A percentile compares a stretch with the other conserved stretches of the same genome.
These are phyloP conservation scores for Tadarida brasiliensis DNA, from an alignment of 2,797 vertebrate genomes.

Conservation along the genomic window DNA sequence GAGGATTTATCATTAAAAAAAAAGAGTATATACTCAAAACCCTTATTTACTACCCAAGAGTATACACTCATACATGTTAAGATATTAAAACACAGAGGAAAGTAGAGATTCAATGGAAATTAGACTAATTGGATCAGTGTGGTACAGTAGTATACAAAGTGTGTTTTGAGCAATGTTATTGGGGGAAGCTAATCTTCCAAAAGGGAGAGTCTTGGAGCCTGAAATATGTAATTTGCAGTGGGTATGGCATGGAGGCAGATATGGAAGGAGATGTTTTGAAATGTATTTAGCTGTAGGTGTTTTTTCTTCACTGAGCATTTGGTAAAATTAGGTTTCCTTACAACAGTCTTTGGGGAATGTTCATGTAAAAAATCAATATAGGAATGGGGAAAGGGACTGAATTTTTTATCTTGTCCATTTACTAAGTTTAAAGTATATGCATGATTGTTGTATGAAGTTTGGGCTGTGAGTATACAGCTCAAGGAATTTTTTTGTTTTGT, in stretches of 20 bases:
- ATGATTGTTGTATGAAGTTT: not conserved
- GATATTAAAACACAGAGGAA: not conserved
- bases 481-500: not conserved
- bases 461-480: not conserved
- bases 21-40: not conserved
- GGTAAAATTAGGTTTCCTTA: not conserved
- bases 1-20: not conserved
- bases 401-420: constrained; percentile 39
- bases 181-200: not conserved
- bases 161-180: not conserved
- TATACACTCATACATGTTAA: not conserved
- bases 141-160: not conserved
- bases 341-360: not conserved
- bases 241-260: not conserved
- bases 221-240: not conserved
- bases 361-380: not conserved
- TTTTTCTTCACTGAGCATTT: not conserved
- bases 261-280: not conserved
- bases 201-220: not conserved
- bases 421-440: not conserved
- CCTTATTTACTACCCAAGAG: not conserved
- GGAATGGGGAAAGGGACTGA: not conserved
- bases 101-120: not conserved
- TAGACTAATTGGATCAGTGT: not conserved
- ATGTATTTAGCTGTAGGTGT: not conserved